Evolutionary conservation across 2,797 vertebrate species (phyloP).

Genomic region (Hozukius guyotensis): DNA sequence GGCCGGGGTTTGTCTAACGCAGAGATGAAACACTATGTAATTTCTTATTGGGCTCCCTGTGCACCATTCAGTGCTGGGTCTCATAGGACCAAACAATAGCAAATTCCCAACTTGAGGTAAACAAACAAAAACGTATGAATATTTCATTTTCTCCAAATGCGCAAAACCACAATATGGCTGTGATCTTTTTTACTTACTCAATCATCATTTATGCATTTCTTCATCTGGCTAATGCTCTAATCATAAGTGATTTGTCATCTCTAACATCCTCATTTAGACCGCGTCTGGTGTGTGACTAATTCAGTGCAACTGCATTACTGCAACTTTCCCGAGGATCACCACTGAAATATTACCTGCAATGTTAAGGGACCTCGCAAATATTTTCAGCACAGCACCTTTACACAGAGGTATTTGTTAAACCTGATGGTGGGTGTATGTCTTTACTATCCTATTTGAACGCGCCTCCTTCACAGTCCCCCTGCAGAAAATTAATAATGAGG

Average conservation of each 20-base stretch:
- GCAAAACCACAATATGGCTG: slow-evolving; percentile 60
- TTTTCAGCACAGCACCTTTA: slow-evolving; percentile 59
- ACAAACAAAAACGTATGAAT: slow-evolving; percentile 72
- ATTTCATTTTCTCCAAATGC: slow-evolving; percentile 65
- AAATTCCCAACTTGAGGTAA: slow-evolving; percentile 60
- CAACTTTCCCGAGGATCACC: slow-evolving; percentile 54
- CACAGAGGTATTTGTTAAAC: slow-evolving; percentile 70
- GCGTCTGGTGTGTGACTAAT: slow-evolving; percentile 70
- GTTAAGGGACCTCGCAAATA: slow-evolving; percentile 59
- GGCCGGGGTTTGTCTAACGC: slow-evolving; percentile 39
- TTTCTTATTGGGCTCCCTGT: slow-evolving; percentile 42
- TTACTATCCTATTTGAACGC: slow-evolving; percentile 41
- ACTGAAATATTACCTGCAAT: slow-evolving; percentile 64
- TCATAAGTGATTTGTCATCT: slow-evolving; percentile 78
- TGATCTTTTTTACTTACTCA: slow-evolving; percentile 59
- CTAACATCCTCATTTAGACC: slow-evolving; percentile 68
- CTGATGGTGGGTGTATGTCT: slow-evolving; percentile 56
- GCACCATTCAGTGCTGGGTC: slow-evolving; percentile 47
- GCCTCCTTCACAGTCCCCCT: slow-evolving; percentile 48
- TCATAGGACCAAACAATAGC: slow-evolving; percentile 48
- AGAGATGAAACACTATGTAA: slow-evolving; percentile 46
- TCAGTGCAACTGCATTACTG: slow-evolving; percentile 36
- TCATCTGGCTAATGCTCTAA: slow-evolving; percentile 79
- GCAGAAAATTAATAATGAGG: slow-evolving; percentile 64
- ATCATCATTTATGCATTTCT: slow-evolving; percentile 78